Percentiles rank a stretch among this genome's conserved stretches.
These are phyloP conservation scores for Coracias cyanogaster DNA, from an alignment of 2,797 vertebrate genomes.

Conservation along the genomic window DNA sequence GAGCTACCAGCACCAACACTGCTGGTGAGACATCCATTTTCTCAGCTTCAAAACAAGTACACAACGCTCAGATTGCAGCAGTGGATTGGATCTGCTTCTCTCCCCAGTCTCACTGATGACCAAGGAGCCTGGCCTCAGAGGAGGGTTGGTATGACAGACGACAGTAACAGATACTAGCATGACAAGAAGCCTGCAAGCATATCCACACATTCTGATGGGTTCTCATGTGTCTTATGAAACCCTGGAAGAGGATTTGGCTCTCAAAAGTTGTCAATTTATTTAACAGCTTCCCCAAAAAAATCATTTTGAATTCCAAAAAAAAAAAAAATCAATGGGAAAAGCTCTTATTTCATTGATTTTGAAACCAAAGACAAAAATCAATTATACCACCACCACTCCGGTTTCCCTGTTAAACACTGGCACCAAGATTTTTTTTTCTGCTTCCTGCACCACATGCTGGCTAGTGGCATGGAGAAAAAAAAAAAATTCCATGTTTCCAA, in stretches of 20 bases:
- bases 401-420: slow-evolving; percentile 2
- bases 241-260: neutral
- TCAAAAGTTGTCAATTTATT: slow-evolving; percentile 19
- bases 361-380: slow-evolving; percentile 43
- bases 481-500: neutral
- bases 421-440: neutral
- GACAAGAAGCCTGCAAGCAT: neutral
- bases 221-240: neutral
- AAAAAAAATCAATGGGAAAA: slow-evolving; percentile 29
- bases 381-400: neutral
- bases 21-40: neutral
- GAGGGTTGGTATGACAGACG: neutral
- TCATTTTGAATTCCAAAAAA: slow-evolving; percentile 9
- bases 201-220: neutral
- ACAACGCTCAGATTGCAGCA: neutral
- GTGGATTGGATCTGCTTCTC: neutral
- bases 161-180: neutral
- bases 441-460: neutral
- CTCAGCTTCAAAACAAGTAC: neutral
- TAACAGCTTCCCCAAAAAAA: slow-evolving; percentile 26
- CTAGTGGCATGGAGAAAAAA: neutral
- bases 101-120: neutral
- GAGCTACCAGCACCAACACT: neutral
- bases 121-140: neutral
- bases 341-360: slow-evolving; percentile 39